phyloP scores from a whole-genome alignment of 2,888 invertebrate genomes.

The Agrochola circellaris region DNA sequence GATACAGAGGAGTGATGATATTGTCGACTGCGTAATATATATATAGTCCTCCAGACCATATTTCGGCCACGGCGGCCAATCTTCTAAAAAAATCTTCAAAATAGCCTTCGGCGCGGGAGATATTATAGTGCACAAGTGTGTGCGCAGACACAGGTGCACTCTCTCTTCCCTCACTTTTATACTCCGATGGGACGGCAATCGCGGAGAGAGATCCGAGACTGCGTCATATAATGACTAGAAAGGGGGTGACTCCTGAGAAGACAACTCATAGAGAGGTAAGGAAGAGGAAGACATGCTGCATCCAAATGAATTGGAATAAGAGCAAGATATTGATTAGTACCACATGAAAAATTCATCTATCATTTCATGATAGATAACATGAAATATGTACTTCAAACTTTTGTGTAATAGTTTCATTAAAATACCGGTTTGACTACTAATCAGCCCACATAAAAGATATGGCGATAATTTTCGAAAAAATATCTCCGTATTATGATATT shows the following conservation, averaged over 20 bases:
- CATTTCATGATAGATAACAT: neutral
- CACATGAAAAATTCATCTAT: neutral
- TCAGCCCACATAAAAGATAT: conserved; percentile 49
- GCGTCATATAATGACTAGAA: neutral
- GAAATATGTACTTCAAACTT: conserved; percentile 6
- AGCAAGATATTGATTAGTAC: no score
- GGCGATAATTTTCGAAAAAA: conserved; percentile 52
- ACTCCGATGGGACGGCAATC: no score
- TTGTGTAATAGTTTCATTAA: conserved; percentile 21
- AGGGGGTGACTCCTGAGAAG: neutral
- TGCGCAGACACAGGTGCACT: no score
- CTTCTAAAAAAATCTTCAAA: no score
- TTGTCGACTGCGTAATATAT: neutral
- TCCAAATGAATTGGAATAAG: neutral
- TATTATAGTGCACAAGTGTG: no score
- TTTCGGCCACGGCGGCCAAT: no score
- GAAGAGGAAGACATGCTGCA: neutral
- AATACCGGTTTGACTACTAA: conserved; percentile 27
- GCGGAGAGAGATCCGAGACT: no score
- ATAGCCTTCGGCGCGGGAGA: no score
- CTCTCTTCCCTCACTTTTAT: no score
- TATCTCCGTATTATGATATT: conserved; percentile 56
- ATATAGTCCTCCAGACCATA: no score
- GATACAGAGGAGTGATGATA: neutral
- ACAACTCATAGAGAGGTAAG: no score